Evolutionary conservation across 2,888 invertebrate species (phyloP), one percentile per base, ranked within the genome.

Genomic region (Habrosyne pyritoides): DNA sequence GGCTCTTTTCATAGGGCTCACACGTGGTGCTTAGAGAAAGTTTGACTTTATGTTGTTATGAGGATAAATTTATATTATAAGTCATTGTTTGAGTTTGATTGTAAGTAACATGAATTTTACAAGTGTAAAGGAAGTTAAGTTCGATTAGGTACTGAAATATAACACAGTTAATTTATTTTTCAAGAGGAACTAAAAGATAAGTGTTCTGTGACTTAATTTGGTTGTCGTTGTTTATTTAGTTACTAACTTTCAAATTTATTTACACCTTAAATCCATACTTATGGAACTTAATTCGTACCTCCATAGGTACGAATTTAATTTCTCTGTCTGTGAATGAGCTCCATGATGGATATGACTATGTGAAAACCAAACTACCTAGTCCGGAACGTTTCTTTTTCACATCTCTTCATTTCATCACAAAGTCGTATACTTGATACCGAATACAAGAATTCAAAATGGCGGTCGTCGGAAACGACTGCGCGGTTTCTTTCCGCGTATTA

Each of bases 401-500:
- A 33, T 33, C 12, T 33, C 33, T n/a, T n/a, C 33, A 33, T n/a
- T n/a, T n/a, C 33, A 50, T 50, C 14, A 50, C 21, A 50, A 28
- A 14, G 14, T 28, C 28, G 10, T 28, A 73, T 69, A 69, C 66
- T 64, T 67, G 66, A 68, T 67, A 75, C 67, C 71, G 63, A 77
- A 81, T 70, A 75, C 70, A 75, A 64, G 77, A 77, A 89, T 89
- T 87, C 90, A 91, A 91, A 86, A 91, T 91, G 91, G 91, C 89
- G 74, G 79, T 72, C 75, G 62, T 64, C 74, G 73, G 73, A 70
- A 79, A 75, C 79, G 79, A 78, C 76, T 77, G 81, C 83, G 86
- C 85, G 86, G 87, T 89, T 89, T 86, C 90, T 88, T 86, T 82
- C 80, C 84, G 84, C 87, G 90, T 90, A 91, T 91, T 91, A 91